A percentile compares a stretch with the other conserved stretches of the same genome.
These are phyloP conservation scores for Drosophila ohnishii DNA, from an alignment of 1,140 invertebrate genomes.

Conservation along the genomic window DNA sequence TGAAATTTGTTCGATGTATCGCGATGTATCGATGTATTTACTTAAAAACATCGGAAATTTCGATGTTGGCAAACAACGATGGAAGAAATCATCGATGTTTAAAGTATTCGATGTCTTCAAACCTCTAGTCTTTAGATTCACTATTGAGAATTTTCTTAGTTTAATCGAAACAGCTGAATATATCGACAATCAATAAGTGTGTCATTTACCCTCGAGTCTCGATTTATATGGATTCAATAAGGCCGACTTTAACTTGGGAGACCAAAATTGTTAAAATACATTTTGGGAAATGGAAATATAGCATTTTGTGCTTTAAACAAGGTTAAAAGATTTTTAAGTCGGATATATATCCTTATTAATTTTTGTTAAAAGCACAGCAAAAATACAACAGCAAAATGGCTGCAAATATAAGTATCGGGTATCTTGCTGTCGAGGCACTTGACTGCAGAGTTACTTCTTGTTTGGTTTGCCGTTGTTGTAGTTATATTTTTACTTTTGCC, in stretches of 20 bases:
- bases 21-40: too few relatives aligned
- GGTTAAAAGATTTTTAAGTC: background rate
- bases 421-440: conserved; percentile 3
- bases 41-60: too few relatives aligned
- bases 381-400: background rate
- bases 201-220: background rate
- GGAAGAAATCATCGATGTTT: too few relatives aligned
- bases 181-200: too few relatives aligned
- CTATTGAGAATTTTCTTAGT: too few relatives aligned
- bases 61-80: too few relatives aligned
- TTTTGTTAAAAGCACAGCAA: background rate
- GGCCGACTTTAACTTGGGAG: background rate
- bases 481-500: conserved; percentile 41
- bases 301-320: background rate
- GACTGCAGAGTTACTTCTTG: conserved; percentile 5
- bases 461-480: conserved; percentile 12
- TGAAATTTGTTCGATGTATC: too few relatives aligned
- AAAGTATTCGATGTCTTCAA: too few relatives aligned
- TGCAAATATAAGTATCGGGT: conserved; percentile 1
- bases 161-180: too few relatives aligned
- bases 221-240: background rate
- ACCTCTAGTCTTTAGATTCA: too few relatives aligned
- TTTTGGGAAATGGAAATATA: too few relatives aligned
- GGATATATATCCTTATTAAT: background rate
- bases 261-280: background rate